Evolutionary conservation across 1,140 invertebrate genomes (phyloP), one percentile per base, ranked within the genome.

Genomic region (Melipona quadrifasciata): DNA sequence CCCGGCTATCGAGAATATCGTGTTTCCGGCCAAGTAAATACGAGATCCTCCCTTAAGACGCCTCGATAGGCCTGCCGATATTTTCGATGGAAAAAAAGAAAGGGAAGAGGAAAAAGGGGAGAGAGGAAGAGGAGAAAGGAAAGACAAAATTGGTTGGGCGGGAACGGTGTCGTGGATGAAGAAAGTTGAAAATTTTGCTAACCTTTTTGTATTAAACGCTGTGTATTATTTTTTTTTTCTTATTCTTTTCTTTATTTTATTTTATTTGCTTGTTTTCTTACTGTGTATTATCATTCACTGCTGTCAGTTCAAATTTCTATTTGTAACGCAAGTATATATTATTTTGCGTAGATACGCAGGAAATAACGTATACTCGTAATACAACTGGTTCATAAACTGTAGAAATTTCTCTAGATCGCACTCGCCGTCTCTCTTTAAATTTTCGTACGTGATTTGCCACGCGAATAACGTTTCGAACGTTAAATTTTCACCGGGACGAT

Each of bases 11-110:
- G 83, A 55, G 57, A 67, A 85, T 90, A 90, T 90, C 86, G 78
- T 90, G 78, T 90, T 90, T 86, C 89, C 77, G 24, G 55, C 78
- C 81, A 74, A 80, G 78, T 39, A 80, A 80, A 65, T 67, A 72
- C 83, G 78, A 73, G 78, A 80, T 84, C 79, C 61, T 85, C 79
- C 71, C 58, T 82, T 77, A 77, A 83, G 55, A 65, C 80, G 73
- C 74, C 73, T 57, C 73, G 80, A 85, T 85, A 85, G 78, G 61
- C 58, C 77, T 74, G 83, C 27, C 82, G 75, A 84, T 84, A 79
- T 84, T 79, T 79, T 79, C 82, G 76, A 31, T 27, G 53, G 6
- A 57, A 31, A 84, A 73, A n/a, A 51, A 27, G 21, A 27, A 17
- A 2, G 6, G 34, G 16, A 55, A 17, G 11, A 55, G 16, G 53